Evolutionary conservation across 2,888 invertebrate genomes (phyloP), one percentile per base, ranked within the genome.

Genomic region (Epiblema foenella): DNA sequence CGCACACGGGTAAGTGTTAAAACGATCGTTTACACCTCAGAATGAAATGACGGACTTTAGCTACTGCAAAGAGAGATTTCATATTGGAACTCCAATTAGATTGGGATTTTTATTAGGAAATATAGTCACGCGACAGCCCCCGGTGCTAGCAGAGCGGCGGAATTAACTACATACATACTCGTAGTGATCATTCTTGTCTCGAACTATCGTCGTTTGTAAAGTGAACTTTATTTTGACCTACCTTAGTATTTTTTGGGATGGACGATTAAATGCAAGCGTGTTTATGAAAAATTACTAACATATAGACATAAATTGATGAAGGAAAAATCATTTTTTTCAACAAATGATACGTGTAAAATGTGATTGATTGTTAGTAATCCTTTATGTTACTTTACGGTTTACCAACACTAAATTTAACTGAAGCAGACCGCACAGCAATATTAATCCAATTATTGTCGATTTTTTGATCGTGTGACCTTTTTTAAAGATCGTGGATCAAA

Each of bases 71-170:
- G 52, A 37, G 29, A n/a, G 37, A 65, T 63, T 63, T 37, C 37
- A 67, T 58, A 67, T 67, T 66, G 57, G 37, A 67, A 67, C 58
- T 49, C 37, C 20, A 33, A 37, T 51, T 67, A 51, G 33, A 29
- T 46, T 58, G 46, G 18, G 18, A 58, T 66, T 66, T 29, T 29
- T 18, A 46, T 67, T 20, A 58, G 18, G 58, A 67, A 67, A 67
- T 39, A 46, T 46, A n/a, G n/a, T 9, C 17, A 57, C 56, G 56
- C 56, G 42, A 42, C n/a, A 29, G 12, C 18, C 24, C 42, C 49
- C 37, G 49, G 49, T n/a, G n/a, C n/a, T n/a, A n/a, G n/a, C n/a
- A n/a, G n/a, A n/a, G n/a, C n/a, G n/a, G n/a, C n/a, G n/a, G n/a
- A n/a, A n/a, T n/a, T n/a, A n/a, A n/a, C n/a, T n/a, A n/a, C n/a